A percentile compares a stretch with the other conserved stretches of the same genome.
Conservation (phyloP, 2,888 invertebrate genomes). For the Chymomyza procnemis region DNA sequence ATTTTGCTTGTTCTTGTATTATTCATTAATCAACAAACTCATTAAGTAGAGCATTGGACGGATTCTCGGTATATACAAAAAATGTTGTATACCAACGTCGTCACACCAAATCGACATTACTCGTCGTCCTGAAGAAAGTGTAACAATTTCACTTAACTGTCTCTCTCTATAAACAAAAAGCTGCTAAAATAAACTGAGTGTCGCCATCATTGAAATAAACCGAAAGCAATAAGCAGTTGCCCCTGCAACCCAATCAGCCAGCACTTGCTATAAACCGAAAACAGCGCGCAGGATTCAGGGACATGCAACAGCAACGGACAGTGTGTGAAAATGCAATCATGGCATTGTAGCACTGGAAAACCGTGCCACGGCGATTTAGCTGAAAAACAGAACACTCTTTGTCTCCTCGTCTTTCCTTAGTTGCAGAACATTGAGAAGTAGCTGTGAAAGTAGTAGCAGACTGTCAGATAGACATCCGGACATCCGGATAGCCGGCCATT, state of each 20-base stretch:
- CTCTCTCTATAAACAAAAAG: slow-evolving; percentile 21
- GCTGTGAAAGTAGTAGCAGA: neutral
- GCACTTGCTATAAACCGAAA: slow-evolving; percentile 40
- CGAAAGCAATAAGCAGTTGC: slow-evolving; percentile 61
- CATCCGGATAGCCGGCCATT: neutral
- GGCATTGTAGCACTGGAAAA: slow-evolving; percentile 12
- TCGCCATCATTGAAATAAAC: slow-evolving; percentile 68
- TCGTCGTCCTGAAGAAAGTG: slow-evolving; percentile 25
- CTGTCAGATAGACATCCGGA: neutral
- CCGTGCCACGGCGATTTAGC: neutral
- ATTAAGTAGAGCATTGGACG: slow-evolving; percentile 62
- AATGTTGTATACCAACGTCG: neutral
- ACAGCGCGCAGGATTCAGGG: slow-evolving; percentile 6
- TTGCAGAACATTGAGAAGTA: too few relatives aligned
- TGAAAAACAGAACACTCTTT: neutral
- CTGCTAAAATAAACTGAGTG: slow-evolving; percentile 40
- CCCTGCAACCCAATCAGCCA: neutral
- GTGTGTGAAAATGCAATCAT: slow-evolving; percentile 51
- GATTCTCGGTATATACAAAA: neutral
- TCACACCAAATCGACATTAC: too few relatives aligned
- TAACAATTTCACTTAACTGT: slow-evolving; percentile 63
- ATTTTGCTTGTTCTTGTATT: slow-evolving; percentile 47
- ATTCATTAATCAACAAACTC: slow-evolving; percentile 62
- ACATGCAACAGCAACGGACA: slow-evolving; percentile 6
- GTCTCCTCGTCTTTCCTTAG: neutral